Evolutionary conservation across 2,113 vertebrate genomes (phyloP), one percentile per base, ranked within the genome.

Genomic region (Propithecus coquereli): DNA sequence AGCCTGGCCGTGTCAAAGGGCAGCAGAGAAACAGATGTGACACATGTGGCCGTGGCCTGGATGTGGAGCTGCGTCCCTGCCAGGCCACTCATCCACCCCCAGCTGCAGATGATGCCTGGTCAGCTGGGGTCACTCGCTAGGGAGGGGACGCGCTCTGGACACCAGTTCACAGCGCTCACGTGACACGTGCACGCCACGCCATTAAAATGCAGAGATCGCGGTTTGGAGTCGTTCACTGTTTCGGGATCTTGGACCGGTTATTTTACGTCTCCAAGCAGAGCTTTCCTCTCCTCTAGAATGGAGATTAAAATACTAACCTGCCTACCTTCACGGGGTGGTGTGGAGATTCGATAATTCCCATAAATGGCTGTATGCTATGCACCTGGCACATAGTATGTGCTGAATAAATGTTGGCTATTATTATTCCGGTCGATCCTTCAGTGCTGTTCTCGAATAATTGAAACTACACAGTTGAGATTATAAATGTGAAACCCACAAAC

Each of bases 41-140:
- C 0, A 1, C 0, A 0, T 2, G 2, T 57, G 66, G n/a, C 20
- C 0, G 0, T 8, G 71, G 50, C 54, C 47, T 61, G 6, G 43
- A 40, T 0, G 0, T 0, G 4, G 13, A 8, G 8, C 63, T 0
- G 4, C 40, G 61, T 6, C 47, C 68, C 32, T 2, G 34, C 0
- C 13, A 0, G 13, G 25, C 43, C n/a, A 4, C 68, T 14, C n/a
- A 22, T n/a, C 5, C 12, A 5, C 54, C 4, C 32, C 17, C 27
- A 1, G 32, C 6, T 2, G 43, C 12, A 43, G 54, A 17, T 0
- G 0, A 37, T 9, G n/a, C 10, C 82, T 27, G 74, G 65, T 40
- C 66, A 13, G 37, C 25, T 4, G 1, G 52, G 27, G 59, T 32
- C 59, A 5, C 4, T 17, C 0, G 0, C 47, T 10, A 13, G 34